Conservation (phyloP, 2,888 invertebrate genomes). For the Conops quadrifasciatus region DNA sequence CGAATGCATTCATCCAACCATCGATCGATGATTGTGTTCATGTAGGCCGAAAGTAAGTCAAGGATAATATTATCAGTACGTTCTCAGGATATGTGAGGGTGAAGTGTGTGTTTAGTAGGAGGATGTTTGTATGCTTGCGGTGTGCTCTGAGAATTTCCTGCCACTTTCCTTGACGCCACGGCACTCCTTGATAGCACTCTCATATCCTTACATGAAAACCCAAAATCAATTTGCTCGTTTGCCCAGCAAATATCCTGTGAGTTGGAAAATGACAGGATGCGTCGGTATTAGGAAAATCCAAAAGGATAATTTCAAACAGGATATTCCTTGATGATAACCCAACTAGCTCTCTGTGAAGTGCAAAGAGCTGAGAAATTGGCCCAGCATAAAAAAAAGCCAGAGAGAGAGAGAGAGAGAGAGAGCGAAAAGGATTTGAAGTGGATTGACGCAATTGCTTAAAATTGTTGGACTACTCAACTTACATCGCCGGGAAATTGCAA, state of each 20-base stretch:
- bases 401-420: neutral
- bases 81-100: slow-evolving; percentile 6
- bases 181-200: no score
- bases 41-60: slow-evolving; percentile 24
- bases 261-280: slow-evolving; percentile 18
- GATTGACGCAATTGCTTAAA: no score
- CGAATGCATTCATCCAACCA: neutral
- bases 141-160: slow-evolving; percentile 15
- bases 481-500: no score
- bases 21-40: neutral
- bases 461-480: no score
- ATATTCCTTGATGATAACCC: no score
- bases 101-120: neutral
- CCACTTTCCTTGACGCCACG: slow-evolving; percentile 5
- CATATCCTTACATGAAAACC: no score
- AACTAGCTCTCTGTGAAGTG: neutral
- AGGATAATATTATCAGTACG: neutral
- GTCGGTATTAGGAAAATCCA: neutral
- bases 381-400: neutral
- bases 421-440: neutral
- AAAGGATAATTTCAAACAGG: no score
- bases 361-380: neutral
- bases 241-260: slow-evolving; percentile 23
- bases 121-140: neutral
- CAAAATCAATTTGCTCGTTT: slow-evolving; percentile 26